Evolutionary conservation across 2,888 invertebrate genomes (phyloP), one percentile per base, ranked within the genome.

Genomic region (Eudemis profundana): DNA sequence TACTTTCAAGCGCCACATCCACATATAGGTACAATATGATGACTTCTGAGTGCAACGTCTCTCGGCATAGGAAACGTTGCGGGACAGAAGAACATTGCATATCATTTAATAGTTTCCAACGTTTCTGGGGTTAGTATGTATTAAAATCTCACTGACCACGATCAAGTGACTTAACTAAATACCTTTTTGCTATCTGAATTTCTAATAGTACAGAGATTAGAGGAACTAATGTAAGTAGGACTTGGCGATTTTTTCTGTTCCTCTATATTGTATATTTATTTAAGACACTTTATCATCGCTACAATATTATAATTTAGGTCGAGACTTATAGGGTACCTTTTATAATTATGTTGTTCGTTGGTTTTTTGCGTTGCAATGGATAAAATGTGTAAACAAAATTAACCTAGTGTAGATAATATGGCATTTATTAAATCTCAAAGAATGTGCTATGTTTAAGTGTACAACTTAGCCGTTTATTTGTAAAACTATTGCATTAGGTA

Each of bases 351-450:
- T 60, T 61, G 50, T 40, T 38, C 33, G 44, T 51, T 71, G 70
- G 67, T 61, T 66, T 70, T 69, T 72, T 68, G 50, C 66, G 67
- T 68, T 74, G 74, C 36, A 62, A 68, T 61, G 67, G 71, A 72
- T 64, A 67, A 66, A 51, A 60, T 61, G 61, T 70, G 66, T 66
- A 63, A 63, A 72, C 68, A 75, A 72, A 74, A 73, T 72, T 75
- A 71, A 69, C 62, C 49, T 77, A 76, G 69, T 74, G 67, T 73
- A 73, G 69, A 69, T 72, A 66, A 74, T 72, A 74, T 79, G 78
- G 84, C 84, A 85, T 84, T 84, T 84, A 84, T 79, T 78, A 78
- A 81, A 82, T 78, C 82, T 79, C 81, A 78, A 73, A 69, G 57
- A 62, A 66, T 67, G 70, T 72, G 68, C 68, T 76, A 74, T 75